Percentiles rank a stretch among this genome's conserved stretches.
Conservation (phyloP, 2,888 invertebrate species). For the Noctua janthe region DNA sequence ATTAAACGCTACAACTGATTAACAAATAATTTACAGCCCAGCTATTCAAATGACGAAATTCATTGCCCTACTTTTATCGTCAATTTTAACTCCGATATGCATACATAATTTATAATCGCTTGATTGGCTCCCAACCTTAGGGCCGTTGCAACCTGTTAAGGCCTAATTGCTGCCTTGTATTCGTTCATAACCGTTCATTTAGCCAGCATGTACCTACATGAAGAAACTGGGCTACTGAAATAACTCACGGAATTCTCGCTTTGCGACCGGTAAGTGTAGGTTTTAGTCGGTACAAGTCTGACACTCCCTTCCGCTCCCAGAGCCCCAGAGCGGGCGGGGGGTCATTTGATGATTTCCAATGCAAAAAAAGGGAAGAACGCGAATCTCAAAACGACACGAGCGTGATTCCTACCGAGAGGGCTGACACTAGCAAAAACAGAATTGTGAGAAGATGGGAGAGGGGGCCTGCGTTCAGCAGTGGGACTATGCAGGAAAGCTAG, state of each 20-base stretch:
- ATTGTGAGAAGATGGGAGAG: too few species aligned
- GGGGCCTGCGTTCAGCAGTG: not conserved
- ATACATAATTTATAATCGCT: conserved; percentile 59
- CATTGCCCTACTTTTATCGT: conserved; percentile 40
- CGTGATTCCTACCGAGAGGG: not conserved
- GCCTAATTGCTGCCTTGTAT: conserved; percentile 57
- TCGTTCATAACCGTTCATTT: conserved; percentile 45
- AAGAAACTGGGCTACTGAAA: conserved; percentile 33
- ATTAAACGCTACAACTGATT: not conserved
- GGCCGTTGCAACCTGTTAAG: conserved; percentile 57
- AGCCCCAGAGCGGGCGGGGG: too few species aligned
- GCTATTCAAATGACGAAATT: conserved; percentile 36
- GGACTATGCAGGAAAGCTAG: not conserved
- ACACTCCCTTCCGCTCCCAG: too few species aligned
- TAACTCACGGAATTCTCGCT: conserved; percentile 34
- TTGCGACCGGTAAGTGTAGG: not conserved
- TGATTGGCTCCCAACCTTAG: conserved; percentile 49
- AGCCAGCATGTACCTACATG: conserved; percentile 12
- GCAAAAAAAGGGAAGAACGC: too few species aligned
- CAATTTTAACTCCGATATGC: conserved; percentile 51
- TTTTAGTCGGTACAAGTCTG: too few species aligned
- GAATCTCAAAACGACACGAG: too few species aligned
- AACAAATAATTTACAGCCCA: not conserved
- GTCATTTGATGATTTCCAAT: too few species aligned
- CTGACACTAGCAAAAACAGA: not conserved